phyloP scores from a whole-genome alignment of 1,140 invertebrate species.

The Drosophila erecta region DNA sequence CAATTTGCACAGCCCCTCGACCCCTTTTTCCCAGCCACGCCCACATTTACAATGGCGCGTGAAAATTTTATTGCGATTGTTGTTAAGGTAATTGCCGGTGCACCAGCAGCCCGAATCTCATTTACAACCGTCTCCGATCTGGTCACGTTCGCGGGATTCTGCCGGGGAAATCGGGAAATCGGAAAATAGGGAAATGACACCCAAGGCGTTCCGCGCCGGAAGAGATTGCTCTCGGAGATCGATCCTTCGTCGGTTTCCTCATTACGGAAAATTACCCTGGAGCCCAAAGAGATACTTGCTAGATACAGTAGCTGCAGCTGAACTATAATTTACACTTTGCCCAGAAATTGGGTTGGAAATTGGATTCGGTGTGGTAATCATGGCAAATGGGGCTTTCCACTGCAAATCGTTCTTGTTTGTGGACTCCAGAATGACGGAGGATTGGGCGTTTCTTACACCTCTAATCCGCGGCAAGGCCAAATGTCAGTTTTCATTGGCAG shows the following conservation, averaged over 20 bases:
- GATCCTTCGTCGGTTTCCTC: conserved; percentile 27
- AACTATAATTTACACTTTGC: conserved; percentile 35
- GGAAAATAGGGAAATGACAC: conserved; percentile 31
- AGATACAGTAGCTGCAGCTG: conserved; percentile 1
- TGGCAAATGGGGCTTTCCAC: conserved; percentile 7
- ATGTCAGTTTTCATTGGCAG: conserved; percentile 32
- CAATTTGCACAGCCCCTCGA: conserved; percentile 44
- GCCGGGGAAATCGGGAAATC: conserved; percentile 31
- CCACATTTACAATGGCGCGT: conserved; percentile 61
- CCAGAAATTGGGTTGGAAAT: conserved; percentile 15
- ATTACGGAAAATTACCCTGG: conserved; percentile 30
- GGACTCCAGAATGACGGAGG: conserved; percentile 11
- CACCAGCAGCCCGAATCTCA: conserved; percentile 1
- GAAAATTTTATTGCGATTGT: conserved; percentile 61
- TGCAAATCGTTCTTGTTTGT: conserved; percentile 25
- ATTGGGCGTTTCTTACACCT: conserved; percentile 5
- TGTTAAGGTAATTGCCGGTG: conserved; percentile 49
- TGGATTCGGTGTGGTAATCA: conserved; percentile 10
- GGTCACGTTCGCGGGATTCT: conserved; percentile 64
- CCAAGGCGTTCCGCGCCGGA: conserved; percentile 35
- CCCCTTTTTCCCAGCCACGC: conserved; percentile 38
- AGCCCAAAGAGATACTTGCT: not conserved
- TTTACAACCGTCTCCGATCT: conserved; percentile 10
- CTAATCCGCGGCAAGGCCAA: conserved; percentile 18
- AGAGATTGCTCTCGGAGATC: conserved; percentile 42